A percentile compares a stretch with the other conserved stretches of the same genome.
These are phyloP conservation scores for Patella pellucida DNA, from an alignment of 2,888 invertebrate genomes.

Conservation along the genomic window DNA sequence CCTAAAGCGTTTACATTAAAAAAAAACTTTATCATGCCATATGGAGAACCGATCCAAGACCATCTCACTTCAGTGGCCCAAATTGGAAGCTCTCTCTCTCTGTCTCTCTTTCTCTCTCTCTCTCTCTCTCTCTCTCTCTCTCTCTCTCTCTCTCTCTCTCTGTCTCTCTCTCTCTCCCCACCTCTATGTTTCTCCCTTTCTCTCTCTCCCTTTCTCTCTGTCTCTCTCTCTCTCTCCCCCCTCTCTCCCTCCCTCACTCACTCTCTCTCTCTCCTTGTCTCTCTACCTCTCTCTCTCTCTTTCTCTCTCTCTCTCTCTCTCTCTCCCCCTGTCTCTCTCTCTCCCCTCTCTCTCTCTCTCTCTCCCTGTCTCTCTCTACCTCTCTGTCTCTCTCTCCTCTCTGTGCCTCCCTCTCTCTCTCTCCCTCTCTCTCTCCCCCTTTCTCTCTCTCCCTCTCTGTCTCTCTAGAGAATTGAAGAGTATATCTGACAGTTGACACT, in stretches of 20 bases:
- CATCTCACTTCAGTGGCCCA: no score
- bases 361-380: background rate
- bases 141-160: background rate
- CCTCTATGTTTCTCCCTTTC: background rate
- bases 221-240: slow-evolving; percentile 19
- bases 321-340: slow-evolving; percentile 15
- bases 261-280: slow-evolving; percentile 2
- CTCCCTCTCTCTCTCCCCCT: slow-evolving; percentile 7
- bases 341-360: background rate
- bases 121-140: slow-evolving; percentile 5
- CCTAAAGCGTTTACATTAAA: no score
- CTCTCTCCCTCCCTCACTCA: slow-evolving; percentile 5
- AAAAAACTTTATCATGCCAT: no score
- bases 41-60: no score
- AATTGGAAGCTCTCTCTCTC: no score
- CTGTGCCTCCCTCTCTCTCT: background rate
- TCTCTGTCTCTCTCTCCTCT: slow-evolving; percentile 16
- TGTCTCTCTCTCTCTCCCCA: background rate
- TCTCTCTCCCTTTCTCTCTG: background rate
- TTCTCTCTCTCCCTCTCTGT: slow-evolving; percentile 16
- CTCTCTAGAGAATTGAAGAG: background rate
- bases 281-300: slow-evolving; percentile 9
- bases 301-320: slow-evolving; percentile 18
- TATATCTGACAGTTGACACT: background rate
- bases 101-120: background rate